Base-by-base conservation (phyloP, 2,888 invertebrate species). In the Villa cingulata region DNA sequence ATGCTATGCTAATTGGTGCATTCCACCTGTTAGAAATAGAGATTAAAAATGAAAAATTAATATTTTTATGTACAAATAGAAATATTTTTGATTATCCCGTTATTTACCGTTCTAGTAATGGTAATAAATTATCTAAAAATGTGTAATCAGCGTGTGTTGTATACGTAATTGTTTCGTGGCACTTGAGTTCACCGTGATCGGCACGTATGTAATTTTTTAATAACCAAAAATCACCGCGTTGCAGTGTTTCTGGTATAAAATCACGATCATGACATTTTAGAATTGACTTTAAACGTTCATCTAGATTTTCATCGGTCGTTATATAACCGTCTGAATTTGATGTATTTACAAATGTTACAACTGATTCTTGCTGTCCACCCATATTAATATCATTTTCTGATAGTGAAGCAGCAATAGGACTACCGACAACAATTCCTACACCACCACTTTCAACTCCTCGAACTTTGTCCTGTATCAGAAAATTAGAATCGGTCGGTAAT, bases 91-190 rank as follows among this genome's bases (percentile, higher is more conserved):
- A 15, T 29, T 9, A 36, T 36, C 2, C 7, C 7, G 2, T 16
- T 6, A 14, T 46, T 70, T 56, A 77, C 71, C 83, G 76, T 64
- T 86, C 83, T 62, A 90, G 71, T 58, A 94, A 72, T 51, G 89
- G 87, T 64, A 81, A 78, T 58, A 91, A 74, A 70, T 94, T 92
- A 69, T 91, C 87, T 62, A 92, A 76, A 72, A 90, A 92, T 57
- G 89, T 87, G 70, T 80, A 88, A 61, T 91, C 91, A 5, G 87
- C 89, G 67, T 92, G 92, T 15, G 92, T 92, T 34, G 91, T 89
- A 62, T 91, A 90, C 1, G 92, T 92, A 54, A 92, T 77, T 56
- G 81, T 81, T 68, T 89, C 87, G 69, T 86, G 83, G 69, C 90
- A 90, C 61, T 72, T 74, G 43, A 83, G 65, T 39, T 71, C 66